Base-by-base conservation (phyloP, 2,113 vertebrate species). In the Callopanchax toddi region DNA sequence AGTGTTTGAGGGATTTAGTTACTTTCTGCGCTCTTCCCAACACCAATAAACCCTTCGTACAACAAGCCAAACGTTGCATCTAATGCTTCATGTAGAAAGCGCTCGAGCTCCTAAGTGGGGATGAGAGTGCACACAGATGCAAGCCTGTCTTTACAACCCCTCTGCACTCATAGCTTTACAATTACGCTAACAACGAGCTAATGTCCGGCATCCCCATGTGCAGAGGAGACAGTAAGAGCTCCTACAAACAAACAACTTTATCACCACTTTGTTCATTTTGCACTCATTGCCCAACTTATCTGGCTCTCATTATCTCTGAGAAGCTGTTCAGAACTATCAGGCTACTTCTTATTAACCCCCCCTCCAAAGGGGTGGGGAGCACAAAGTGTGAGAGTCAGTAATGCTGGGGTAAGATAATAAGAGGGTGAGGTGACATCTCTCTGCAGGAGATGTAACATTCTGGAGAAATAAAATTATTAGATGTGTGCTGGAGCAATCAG, bases 101-200 rank as follows among this genome's bases (percentile, higher is more conserved):
- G 48, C 67, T 56, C 32, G 0, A 37, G 61, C 81, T 70, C 60
- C n/a, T 89, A 78, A 84, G 78, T 78, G 74, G 71, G 49, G 67
- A 48, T 21, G 67, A 67, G 67, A 84, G 84, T 83, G 82, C 76
- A 68, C 11, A 49, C 36, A 76, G 70, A 81, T 16, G 64, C 72
- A 74, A 29, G 29, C 58, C 74, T 79, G 81, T 78, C 60, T 85
- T 87, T 90, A 88, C 87, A 87, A 68, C 67, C 76, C 85, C 70
- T 73, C 59, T 78, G 85, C 74, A 86, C 32, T 74, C 57, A 5
- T 15, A 65, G 29, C 60, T 79, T 86, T 81, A 79, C 75, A 78
- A 32, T 88, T 86, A 87, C 68, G 67, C 79, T 53, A 77, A 86
- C 26, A 11, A 23, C 0, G 1, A 7, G 68, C 78, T 88, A 81